Conservation (phyloP, 2,797 vertebrate species). For the Gallinago stenura region DNA sequence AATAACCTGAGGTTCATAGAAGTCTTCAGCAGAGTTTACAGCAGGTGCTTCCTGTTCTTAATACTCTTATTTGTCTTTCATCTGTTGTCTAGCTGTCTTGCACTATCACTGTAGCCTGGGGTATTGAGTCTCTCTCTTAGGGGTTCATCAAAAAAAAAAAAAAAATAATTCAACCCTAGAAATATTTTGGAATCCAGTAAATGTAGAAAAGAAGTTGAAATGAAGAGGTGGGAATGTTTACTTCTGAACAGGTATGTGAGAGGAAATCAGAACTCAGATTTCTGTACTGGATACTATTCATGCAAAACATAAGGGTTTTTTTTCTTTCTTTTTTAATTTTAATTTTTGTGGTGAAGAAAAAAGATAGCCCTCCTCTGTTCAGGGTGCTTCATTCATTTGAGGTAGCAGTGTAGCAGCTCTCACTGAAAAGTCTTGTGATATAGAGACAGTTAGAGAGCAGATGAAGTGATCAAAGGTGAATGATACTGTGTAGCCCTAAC, state of each 20-base stretch:
- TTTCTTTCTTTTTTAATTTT: background rate
- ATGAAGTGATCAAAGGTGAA: background rate
- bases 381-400: background rate
- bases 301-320: background rate
- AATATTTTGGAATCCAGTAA: background rate
- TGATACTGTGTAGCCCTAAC: too few species aligned
- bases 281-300: background rate
- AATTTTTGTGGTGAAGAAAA: background rate
- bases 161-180: background rate
- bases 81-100: background rate
- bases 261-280: background rate
- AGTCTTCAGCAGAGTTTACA: background rate
- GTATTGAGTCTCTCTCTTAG: background rate
- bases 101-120: background rate
- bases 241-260: background rate
- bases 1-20: background rate
- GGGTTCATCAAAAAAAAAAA: background rate
- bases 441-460: background rate
- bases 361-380: background rate
- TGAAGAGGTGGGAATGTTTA: background rate
- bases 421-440: background rate
- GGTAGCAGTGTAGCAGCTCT: background rate
- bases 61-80: background rate
- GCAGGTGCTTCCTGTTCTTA: background rate
- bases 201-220: background rate